phyloP scores from a whole-genome alignment of 2,113 vertebrate genomes.

The Oryzias celebensis region DNA sequence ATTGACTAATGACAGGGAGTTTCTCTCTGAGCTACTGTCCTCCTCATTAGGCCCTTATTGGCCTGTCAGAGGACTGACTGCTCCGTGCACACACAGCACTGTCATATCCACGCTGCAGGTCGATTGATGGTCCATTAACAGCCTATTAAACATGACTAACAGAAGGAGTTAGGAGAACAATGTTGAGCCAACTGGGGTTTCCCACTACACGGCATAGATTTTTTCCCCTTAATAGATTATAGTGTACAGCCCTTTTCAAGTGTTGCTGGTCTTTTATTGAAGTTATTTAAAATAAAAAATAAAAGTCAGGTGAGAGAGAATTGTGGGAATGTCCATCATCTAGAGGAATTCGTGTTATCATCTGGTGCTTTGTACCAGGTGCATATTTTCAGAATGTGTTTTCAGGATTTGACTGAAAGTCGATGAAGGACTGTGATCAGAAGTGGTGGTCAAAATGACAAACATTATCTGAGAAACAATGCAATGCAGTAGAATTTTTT shows the following conservation, averaged over 20 bases:
- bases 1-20: constrained; percentile 58
- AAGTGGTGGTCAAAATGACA: neutral
- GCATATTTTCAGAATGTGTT: neutral
- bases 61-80: constrained; percentile 62
- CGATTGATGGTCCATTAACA: constrained; percentile 75
- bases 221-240: constrained; percentile 56
- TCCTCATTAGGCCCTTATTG: constrained; percentile 68
- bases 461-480: no score
- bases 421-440: constrained; percentile 1
- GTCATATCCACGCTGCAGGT: constrained; percentile 69
- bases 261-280: constrained; percentile 33
- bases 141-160: constrained; percentile 73
- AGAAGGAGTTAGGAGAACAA: constrained; percentile 64
- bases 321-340: neutral
- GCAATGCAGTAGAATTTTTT: no score
- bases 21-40: constrained; percentile 59
- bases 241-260: constrained; percentile 43
- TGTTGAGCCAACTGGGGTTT: constrained; percentile 59
- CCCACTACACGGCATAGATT: constrained; percentile 47
- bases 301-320: constrained; percentile 9
- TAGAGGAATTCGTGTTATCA: constrained; percentile 1
- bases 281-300: constrained; percentile 14
- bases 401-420: neutral
- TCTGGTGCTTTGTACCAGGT: neutral
- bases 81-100: constrained; percentile 49